A percentile compares a stretch with the other conserved stretches of the same genome.
phyloP scores from a whole-genome alignment of 1,140 invertebrate genomes.

The Aethina tumida region DNA sequence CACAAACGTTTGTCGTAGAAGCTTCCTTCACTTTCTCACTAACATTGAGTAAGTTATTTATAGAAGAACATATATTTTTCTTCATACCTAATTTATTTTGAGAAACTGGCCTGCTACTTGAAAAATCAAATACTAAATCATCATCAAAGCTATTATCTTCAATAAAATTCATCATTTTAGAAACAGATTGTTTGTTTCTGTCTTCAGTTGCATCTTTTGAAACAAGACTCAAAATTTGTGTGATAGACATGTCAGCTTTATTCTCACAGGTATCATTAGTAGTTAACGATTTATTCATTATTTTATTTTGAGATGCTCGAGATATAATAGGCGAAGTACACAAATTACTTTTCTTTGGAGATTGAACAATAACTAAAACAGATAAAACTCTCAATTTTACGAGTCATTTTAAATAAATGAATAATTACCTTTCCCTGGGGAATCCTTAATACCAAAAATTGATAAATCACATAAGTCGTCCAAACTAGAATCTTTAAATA shows the following conservation, averaged over 20 bases:
- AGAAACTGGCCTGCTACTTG: no score
- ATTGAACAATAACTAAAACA: neutral
- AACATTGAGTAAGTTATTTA: no score
- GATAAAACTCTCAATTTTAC: constrained; percentile 1
- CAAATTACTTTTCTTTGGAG: constrained; percentile 1
- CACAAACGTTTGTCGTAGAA: no score
- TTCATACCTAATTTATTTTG: no score
- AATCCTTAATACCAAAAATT: constrained; percentile 14
- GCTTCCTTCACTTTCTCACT: no score
- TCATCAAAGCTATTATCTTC: no score
- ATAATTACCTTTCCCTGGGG: neutral
- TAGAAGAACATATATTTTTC: no score
- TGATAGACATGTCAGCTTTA: constrained; percentile 13
- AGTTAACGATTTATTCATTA: neutral
- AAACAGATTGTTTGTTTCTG: constrained; percentile 5
- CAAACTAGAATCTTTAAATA: no score
- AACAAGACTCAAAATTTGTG: constrained; percentile 18
- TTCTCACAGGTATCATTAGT: constrained; percentile 13
- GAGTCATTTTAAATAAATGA: constrained; percentile 1
- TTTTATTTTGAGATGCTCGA: no score
- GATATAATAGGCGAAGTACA: no score
- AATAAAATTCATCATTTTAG: no score
- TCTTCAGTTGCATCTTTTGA: constrained; percentile 8
- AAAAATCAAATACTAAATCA: no score
- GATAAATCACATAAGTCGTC: constrained; percentile 25